Base-by-base conservation (phyloP, 1,140 invertebrate genomes). In the Drosophila kanapiae region DNA sequence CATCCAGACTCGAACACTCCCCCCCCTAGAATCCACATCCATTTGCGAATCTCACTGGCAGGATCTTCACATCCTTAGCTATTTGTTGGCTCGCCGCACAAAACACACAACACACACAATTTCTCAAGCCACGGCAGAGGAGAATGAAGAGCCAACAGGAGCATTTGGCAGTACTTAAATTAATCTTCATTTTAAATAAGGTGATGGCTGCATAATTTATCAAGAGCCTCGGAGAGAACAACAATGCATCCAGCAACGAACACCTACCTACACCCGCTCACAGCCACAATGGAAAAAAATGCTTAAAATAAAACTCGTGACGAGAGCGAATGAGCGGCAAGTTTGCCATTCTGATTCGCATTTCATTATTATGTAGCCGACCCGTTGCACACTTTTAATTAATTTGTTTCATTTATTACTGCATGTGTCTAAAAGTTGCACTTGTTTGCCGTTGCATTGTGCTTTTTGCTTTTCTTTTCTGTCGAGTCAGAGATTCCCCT, bases 181-280 rank as follows among this genome's bases (percentile, higher is more conserved):
- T 87, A 87, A 87, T 90, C 84, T 88, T 88, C 71, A 80, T 87
- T 78, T 75, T 53, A 74, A 48, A 74, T 63, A 80, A 88, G 68
- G 53, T 77, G 33, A 43, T 51, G 49, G 65, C 59, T 80, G 60
- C 68, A 81, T 78, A 78, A 85, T 78, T 85, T 65, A 80, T 68
- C 62, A 69, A 67, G 53, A 56, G 54, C 51, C 57, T 59, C 33
- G 4, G 4, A 61, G 38, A 82, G 70, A 51, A 47, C 48, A 29
- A 47, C 48, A 49, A 38, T 6, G 43, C 60, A 69, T 29, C n/a
- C 48, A n/a, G 2, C 31, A 6, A 31, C 31, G 23, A 23, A 29
- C 23, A 10, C 1, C 7, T n/a, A 10, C 1, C 7, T n/a, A 33
- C 9, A 23, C 6, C 3, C 13, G 18, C 67, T 29, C 38, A n/a